Percentiles rank a stretch among this genome's conserved stretches.
phyloP scores from a whole-genome alignment of 2,888 invertebrate genomes.

The Biston betularia region DNA sequence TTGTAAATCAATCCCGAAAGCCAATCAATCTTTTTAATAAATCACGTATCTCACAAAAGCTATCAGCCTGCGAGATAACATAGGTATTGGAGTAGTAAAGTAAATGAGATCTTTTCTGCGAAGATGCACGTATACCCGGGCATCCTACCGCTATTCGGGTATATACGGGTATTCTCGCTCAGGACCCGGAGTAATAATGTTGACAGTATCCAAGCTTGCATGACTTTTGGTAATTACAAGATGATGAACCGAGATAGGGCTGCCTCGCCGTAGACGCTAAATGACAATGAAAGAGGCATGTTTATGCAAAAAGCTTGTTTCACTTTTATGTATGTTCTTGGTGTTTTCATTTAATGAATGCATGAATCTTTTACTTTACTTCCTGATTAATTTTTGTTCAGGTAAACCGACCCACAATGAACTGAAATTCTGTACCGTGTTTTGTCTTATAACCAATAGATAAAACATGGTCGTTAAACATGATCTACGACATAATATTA shows the following conservation, averaged over 20 bases:
- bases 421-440: no score
- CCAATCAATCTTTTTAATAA: conserved; percentile 55
- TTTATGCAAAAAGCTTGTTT: conserved; percentile 24
- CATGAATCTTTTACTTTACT: background rate
- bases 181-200: conserved; percentile 29
- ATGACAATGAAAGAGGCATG: conserved; percentile 14
- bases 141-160: conserved; percentile 33
- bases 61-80: conserved; percentile 52
- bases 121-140: conserved; percentile 60
- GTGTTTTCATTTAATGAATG: conserved; percentile 1
- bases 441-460: no score
- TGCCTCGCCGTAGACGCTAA: conserved; percentile 15
- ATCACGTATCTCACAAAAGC: conserved; percentile 54
- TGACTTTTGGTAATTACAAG: conserved; percentile 27
- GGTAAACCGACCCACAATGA: no score
- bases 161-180: conserved; percentile 21
- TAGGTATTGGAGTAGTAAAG: conserved; percentile 63
- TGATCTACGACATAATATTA: no score
- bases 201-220: conserved; percentile 32
- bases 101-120: conserved; percentile 66
- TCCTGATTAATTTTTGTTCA: background rate
- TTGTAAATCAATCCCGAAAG: conserved; percentile 34
- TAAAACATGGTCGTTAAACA: no score
- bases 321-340: conserved; percentile 10
- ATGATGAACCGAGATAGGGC: conserved; percentile 23